Percentiles rank a stretch among this genome's conserved stretches.
Evolutionary conservation across 2,797 vertebrate species (phyloP).

Genomic region (Sebastiscus albofasciatus): DNA sequence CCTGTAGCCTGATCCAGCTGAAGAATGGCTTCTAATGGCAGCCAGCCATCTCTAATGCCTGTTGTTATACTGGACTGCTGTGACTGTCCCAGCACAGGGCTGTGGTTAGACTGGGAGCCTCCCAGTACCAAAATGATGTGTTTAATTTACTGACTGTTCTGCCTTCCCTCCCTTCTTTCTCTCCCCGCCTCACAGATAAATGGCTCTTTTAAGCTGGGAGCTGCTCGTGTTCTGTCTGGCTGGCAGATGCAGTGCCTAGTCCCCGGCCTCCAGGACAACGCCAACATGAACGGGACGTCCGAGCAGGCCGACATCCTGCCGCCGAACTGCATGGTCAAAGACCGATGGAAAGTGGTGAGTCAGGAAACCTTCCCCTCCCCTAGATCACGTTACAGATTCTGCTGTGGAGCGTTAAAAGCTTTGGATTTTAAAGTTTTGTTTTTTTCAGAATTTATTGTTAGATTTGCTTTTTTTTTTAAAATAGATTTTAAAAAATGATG

Average conservation of each 20-base stretch:
- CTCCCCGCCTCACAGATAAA: slow-evolving; percentile 87
- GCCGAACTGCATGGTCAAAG: slow-evolving; percentile 98
- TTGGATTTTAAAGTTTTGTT: neutral
- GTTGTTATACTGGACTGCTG: slow-evolving; percentile 42
- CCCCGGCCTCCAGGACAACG: slow-evolving; percentile 94
- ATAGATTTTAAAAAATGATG: neutral
- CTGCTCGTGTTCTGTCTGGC: slow-evolving; percentile 91
- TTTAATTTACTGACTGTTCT: neutral
- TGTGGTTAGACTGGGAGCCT: slow-evolving; percentile 30
- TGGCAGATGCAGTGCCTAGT: slow-evolving; percentile 99
- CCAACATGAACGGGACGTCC: slow-evolving; percentile 97
- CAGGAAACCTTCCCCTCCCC: neutral
- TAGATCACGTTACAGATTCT: neutral
- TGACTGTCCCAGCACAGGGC: slow-evolving; percentile 12
- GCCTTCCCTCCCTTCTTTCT: neutral
- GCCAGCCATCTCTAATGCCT: slow-evolving; percentile 62
- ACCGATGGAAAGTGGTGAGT: slow-evolving; percentile 99
- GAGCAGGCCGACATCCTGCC: slow-evolving; percentile 98
- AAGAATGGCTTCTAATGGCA: slow-evolving; percentile 74
- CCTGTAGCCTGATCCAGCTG: slow-evolving; percentile 73
- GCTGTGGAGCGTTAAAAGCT: neutral
- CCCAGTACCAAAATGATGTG: neutral
- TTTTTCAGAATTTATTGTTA: neutral
- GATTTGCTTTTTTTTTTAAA: neutral
- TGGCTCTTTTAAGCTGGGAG: slow-evolving; percentile 95